Evolutionary conservation across 92 coral and sea anemone genomes (phyloP), one percentile per base, ranked within the genome.

Genomic region (Zoanthus sansibaricus): DNA sequence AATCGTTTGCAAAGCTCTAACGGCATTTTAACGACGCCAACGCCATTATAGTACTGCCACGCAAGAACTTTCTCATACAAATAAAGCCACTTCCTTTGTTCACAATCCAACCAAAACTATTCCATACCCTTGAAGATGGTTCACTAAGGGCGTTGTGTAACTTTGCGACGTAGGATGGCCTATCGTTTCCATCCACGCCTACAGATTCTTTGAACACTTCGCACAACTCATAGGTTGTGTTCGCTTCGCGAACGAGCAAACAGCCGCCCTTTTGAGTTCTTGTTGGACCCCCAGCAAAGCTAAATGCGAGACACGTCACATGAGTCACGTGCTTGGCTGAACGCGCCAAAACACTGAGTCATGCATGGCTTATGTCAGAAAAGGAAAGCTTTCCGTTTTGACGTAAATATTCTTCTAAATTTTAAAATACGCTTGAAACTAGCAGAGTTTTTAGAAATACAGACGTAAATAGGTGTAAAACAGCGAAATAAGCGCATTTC

Each of bases 101-200:
- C 86, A 86, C 76, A 79, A 88, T 90, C 82, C 94, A 91, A 89
- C 87, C 94, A 97, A 93, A 88, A 90, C 92, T 93, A 91, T 94
- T 88, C 95, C 98, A 95, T 92, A 92, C 98, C 97, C 94, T 95
- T 92, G 94, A 90, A 87, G 92, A 92, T 90, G 93, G 94, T 92
- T 93, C 94, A 93, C 86, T 88, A 92, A 91, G 88, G 92, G 88
- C 90, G 94, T 92, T 89, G 90, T 96, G 96, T 95, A 97, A 93
- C 96, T 94, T 97, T 97, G 93, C 89, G 95, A 93, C 91, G 96
- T 93, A 89, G 96, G 99, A 97, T 97, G 99, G 99, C 95, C 95
- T 92, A 94, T 92, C 93, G 97, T 91, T 94, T 97, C 99, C 99
- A 97, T 97, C 94, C 99, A 97, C 98, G 98, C 92, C 97, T 91